A percentile compares a stretch with the other conserved stretches of the same genome.
Evolutionary conservation across 2,797 vertebrate species (phyloP).

Genomic region (Pempheris klunzingeri): DNA sequence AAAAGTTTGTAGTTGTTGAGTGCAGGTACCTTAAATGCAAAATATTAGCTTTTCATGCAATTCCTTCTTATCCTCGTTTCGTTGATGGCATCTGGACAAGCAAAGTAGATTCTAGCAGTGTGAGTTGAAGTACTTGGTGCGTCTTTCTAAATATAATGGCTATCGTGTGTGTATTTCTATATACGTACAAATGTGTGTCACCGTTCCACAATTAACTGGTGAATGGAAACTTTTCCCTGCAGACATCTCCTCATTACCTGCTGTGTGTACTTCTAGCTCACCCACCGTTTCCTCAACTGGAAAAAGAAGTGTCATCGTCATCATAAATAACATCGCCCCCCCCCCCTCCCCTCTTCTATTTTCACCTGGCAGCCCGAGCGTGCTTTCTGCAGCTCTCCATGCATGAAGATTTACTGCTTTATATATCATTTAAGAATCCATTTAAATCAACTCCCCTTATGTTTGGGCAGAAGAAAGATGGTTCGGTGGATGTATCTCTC

Average conservation of each 20-base stretch:
- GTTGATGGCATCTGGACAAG: constrained; percentile 2
- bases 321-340: constrained; percentile 73
- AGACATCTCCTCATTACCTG: constrained; percentile 67
- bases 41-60: constrained; percentile 8
- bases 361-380: constrained; percentile 54
- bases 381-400: constrained; percentile 48
- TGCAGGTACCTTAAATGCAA: constrained; percentile 2
- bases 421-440: constrained; percentile 70
- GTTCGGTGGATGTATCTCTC: constrained; percentile 30
- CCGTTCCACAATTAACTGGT: constrained; percentile 61
- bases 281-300: constrained; percentile 50
- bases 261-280: constrained; percentile 51
- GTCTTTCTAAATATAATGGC: background rate
- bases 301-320: constrained; percentile 70
- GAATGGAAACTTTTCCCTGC: constrained; percentile 62
- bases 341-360: constrained; percentile 19
- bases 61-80: constrained; percentile 11
- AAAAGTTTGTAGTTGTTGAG: background rate
- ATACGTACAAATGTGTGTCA: constrained; percentile 35
- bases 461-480: constrained; percentile 52
- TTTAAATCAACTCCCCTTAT: constrained; percentile 67
- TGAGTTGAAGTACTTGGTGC: background rate
- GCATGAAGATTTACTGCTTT: constrained; percentile 68
- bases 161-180: constrained; percentile 21
- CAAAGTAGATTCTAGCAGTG: background rate